phyloP scores from a whole-genome alignment of 2,888 invertebrate genomes.

The Pherbina coryleti region DNA sequence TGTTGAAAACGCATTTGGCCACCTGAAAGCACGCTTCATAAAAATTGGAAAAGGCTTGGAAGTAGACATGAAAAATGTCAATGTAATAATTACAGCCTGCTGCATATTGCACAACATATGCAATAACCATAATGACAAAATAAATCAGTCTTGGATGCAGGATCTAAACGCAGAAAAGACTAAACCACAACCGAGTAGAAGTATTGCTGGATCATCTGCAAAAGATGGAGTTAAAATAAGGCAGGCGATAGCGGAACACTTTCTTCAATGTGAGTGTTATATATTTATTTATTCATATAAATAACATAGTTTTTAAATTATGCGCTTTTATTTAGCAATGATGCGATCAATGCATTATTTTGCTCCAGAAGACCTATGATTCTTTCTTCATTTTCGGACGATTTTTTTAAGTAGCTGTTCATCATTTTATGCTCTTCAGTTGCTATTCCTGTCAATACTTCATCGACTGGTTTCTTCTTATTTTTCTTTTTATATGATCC shows the following conservation, averaged over 20 bases:
- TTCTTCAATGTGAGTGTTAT: too few species aligned
- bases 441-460: neutral
- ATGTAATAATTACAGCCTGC: too few species aligned
- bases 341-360: neutral
- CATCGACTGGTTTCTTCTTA: neutral
- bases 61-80: too few species aligned
- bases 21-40: slow-evolving; percentile 45
- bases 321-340: neutral
- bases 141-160: too few species aligned
- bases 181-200: slow-evolving; percentile 22
- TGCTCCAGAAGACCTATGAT: neutral
- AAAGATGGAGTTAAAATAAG: neutral
- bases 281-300: neutral
- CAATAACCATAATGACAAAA: too few species aligned
- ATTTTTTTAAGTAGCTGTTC: neutral
- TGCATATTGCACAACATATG: too few species aligned
- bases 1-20: slow-evolving; percentile 39
- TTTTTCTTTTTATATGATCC: neutral
- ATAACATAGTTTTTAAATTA: neutral
- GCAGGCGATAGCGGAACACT: too few species aligned
- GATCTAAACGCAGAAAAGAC: too few species aligned
- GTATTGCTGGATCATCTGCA: neutral
- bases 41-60: slow-evolving; percentile 41
- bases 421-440: neutral
- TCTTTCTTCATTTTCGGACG: neutral